Evolutionary conservation across 2,113 vertebrate genomes (phyloP), one percentile per base, ranked within the genome.

Genomic region (zebrafish (Danio rerio)): DNA sequence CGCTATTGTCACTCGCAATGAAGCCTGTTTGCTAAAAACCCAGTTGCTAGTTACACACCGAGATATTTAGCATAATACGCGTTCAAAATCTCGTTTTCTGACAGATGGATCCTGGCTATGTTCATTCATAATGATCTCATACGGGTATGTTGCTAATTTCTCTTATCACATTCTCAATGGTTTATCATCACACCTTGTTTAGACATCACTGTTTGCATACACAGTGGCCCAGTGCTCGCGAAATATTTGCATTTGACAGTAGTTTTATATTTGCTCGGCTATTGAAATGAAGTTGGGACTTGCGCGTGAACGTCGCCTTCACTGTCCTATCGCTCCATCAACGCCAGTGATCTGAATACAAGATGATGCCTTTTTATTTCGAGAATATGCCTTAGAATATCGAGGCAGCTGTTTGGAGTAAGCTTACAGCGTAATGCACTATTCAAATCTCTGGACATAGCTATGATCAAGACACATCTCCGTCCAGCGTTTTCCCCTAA

Each of bases 111-210:
- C 31, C 7, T 75, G 71, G 43, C 12, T 12, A 8, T 47, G 15
- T 62, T 16, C 58, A 40, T 49, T 50, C 6, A 63, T 21, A 63
- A 63, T 15, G 74, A 31, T 63, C 45, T 77, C 74, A 77, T 63
- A 63, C 74, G 74, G 74, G 74, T 77, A 77, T n/a, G 74, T 77
- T 31, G 55, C 6, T 76, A 8, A 77, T 50, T 77, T 77, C 20
- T 63, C 58, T 6, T 63, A 13, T 21, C 6, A 15, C 45, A 47
- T 9, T 47, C n/a, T 75, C 55, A 13, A 18, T 47, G 56, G 73
- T 15, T 20, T 62, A 61, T 77, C 31, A 31, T 31, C 45, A 12
- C 9, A 11, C 45, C 16, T 43, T 7, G 58, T 31, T 21, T 20
- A 20, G 9, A 7, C 72, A 16, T 62, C 11, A 21, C 45, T 58